Evolutionary conservation across 2,113 vertebrate genomes (phyloP).

Genomic region (Corythoichthys intestinalis): DNA sequence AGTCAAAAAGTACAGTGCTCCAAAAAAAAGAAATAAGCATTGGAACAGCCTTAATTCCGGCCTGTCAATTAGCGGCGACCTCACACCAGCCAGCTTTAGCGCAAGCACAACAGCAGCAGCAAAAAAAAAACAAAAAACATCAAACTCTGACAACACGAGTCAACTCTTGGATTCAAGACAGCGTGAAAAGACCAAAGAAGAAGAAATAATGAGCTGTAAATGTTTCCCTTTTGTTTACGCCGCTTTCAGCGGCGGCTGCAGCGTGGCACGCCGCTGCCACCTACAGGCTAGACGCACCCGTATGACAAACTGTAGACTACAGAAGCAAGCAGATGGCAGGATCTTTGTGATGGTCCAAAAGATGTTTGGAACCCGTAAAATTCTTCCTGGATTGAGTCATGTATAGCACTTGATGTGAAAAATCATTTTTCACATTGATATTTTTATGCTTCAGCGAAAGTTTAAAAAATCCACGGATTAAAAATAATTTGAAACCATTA

Average conservation of each 20-base stretch:
- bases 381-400: too few relatives aligned
- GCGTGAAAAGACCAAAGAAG: conserved; percentile 53
- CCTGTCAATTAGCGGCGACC: not conserved
- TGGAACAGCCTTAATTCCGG: not conserved
- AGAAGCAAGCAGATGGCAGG: too few relatives aligned
- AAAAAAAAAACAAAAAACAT: conserved; percentile 5
- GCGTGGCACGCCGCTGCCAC: conserved; percentile 58
- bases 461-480: too few relatives aligned
- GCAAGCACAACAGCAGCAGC: not conserved
- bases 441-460: too few relatives aligned
- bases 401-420: too few relatives aligned
- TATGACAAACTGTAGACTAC: not conserved
- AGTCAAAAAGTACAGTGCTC: not conserved
- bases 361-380: not conserved
- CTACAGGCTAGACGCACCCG: conserved; percentile 36
- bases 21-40: not conserved
- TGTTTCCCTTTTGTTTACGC: conserved; percentile 33
- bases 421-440: too few relatives aligned
- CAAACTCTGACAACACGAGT: conserved; percentile 39
- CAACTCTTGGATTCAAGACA: conserved; percentile 26
- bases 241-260: conserved; percentile 4
- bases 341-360: not conserved
- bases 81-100: not conserved
- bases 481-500: too few relatives aligned
- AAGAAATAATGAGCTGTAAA: conserved; percentile 55